These are phyloP conservation scores for Diplodus puntazzo DNA, from an alignment of 2,797 vertebrate genomes.

Conservation along the genomic window DNA sequence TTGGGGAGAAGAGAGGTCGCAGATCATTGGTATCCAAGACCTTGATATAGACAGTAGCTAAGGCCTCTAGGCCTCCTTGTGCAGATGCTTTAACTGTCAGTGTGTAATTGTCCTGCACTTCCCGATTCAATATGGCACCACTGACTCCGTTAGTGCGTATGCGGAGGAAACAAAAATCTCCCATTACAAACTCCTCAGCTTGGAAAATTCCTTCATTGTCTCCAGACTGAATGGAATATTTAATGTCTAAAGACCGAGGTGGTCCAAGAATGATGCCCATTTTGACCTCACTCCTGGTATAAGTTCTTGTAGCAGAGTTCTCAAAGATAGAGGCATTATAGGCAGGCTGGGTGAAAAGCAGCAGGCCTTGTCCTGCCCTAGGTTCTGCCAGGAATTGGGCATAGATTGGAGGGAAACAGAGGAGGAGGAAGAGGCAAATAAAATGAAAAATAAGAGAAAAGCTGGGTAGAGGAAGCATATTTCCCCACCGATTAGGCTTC, in stretches of 20 bases:
- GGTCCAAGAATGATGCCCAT: constrained; percentile 91
- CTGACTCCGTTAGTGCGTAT: constrained; percentile 94
- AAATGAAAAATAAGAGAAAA: constrained; percentile 82
- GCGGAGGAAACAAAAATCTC: constrained; percentile 97
- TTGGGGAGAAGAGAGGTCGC: constrained; percentile 95
- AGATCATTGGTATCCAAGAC: constrained; percentile 98
- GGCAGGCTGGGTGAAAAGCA: constrained; percentile 90
- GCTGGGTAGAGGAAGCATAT: constrained; percentile 83
- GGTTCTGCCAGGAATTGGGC: constrained; percentile 74
- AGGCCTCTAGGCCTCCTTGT: constrained; percentile 87
- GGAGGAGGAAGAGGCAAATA: constrained; percentile 80
- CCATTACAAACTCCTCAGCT: constrained; percentile 92
- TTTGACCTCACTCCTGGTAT: constrained; percentile 89
- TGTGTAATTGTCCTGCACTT: constrained; percentile 94
- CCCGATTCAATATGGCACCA: constrained; percentile 92
- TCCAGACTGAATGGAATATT: constrained; percentile 92
- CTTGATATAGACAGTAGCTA: constrained; percentile 89
- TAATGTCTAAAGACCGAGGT: constrained; percentile 87
- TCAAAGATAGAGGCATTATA: constrained; percentile 95
- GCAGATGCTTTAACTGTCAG: constrained; percentile 91
- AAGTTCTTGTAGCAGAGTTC: constrained; percentile 94
- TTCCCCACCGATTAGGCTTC: constrained; percentile 88
- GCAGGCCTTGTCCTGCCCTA: constrained; percentile 70
- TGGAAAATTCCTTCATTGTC: constrained; percentile 94
- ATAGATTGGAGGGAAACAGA: constrained; percentile 61